Base-by-base conservation (phyloP, 2,113 vertebrate species). In the Hippocampus guttulatus region DNA sequence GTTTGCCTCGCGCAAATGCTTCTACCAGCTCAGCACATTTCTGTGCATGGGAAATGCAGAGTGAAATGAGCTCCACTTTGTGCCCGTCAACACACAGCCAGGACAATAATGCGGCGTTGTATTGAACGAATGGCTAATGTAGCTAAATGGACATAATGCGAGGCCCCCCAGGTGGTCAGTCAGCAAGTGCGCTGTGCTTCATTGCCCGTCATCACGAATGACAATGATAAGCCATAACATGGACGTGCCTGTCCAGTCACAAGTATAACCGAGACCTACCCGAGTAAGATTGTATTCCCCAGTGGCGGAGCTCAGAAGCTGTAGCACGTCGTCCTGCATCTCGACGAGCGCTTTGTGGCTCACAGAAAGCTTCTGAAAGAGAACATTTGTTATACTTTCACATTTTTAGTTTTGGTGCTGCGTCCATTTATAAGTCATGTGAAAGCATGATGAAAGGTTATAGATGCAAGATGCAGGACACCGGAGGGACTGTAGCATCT, bases 331-430 rank as follows among this genome's bases (percentile, higher is more conserved):
- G 18, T 96, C 96, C 75, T 99, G 97, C 96, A 98, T 98, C 90
- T 98, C 96, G 75, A 99, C 96, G 81, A 99, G 85, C 0, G 95
- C 95, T 89, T 99, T 99, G 91, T 99, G 96, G 83, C 96, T 94
- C 75, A 94, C 94, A 0, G 97, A 98, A 88, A 99, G 93, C 85
- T 95, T 98, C 97, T 99, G 90, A 54, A 91, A 89, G 30, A 75
- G 52, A 84, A 69, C 47, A 57, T 41, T n/a, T 41, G 38, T 30
- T 33, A 30, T 14, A 65, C 64, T 47, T 65, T 18, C 1, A 30
- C 9, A 61, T 61, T 61, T 61, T 27, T 61, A 58, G 23, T 58
- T 8, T 61, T 18, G 27, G 5, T 40, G 61, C 60, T 12, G 18
- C 8, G 47, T 67, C 38, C 30, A 20, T 73, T 74, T 74, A 54